Base-by-base conservation (phyloP, 2,888 invertebrate genomes). In the Thyatira batis region DNA sequence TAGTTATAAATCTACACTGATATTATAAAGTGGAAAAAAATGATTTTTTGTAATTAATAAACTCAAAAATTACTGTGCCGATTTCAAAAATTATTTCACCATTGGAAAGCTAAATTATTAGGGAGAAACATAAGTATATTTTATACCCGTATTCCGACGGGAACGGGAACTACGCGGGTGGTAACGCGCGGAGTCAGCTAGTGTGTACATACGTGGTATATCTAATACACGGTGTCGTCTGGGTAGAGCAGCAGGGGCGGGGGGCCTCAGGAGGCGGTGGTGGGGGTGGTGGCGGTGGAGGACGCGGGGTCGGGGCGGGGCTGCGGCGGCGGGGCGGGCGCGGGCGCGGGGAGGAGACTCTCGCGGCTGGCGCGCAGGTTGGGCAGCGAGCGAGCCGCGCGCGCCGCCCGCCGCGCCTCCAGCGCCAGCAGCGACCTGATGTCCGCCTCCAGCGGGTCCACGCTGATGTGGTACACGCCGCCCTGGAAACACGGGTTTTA, bases 311-410 rank as follows among this genome's bases (percentile, higher is more conserved):
- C 89, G 93, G 79, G 92, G 92, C 20, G 49, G 30, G 49, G 45
- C 33, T 6, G 30, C 10, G 56, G n/a, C 51, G 53, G 52, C 6
- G 57, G 55, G 28, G 54, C 45, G 11, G 63, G 80, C 80, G 76
- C 92, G 69, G 94, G 91, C 8, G 13, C 74, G 94, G 90, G 77
- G 92, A 17, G 27, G 74, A 94, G 90, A 77, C 92, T 93, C 83
- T 94, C 94, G 81, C 93, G 94, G 82, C 94, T 94, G 73, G 95
- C 94, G 85, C 94, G 95, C 87, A 95, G 92, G 92, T 95, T 95
- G 85, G 95, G 95, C 91, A 95, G 93, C 67, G 90, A 89, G 65
- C 87, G 87, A 71, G 93, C 83, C 85, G 86, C 82, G 78, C 94
- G 80, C 84, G 86, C 83, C 72, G 75, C 80, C 17, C 87, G 83